A percentile compares a stretch with the other conserved stretches of the same genome.
Evolutionary conservation across 2,888 invertebrate genomes (phyloP).

Genomic region (Erpobdella octoculata): DNA sequence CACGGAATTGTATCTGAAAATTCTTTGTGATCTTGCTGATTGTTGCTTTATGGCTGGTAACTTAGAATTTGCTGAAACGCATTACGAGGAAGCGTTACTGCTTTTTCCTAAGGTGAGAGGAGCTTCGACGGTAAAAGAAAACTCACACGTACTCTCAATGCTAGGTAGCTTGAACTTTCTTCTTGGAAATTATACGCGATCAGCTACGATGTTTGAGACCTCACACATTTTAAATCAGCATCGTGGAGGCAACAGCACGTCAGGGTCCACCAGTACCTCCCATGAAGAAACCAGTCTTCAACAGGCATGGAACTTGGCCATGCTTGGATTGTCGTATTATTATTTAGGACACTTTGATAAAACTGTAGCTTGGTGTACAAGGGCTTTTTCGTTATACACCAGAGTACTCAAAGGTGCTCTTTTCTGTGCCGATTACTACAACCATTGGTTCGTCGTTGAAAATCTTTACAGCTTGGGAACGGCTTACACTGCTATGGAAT

Average conservation of each 20-base stretch:
- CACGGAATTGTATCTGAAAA: constrained; percentile 34
- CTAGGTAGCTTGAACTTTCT: constrained; percentile 49
- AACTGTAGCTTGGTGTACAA: constrained; percentile 48
- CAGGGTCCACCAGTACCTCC: constrained; percentile 4
- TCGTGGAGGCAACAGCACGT: constrained; percentile 38
- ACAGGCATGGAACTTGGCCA: constrained; percentile 45
- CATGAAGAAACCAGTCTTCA: constrained; percentile 41
- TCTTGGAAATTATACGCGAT: constrained; percentile 47
- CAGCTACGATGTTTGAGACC: constrained; percentile 48
- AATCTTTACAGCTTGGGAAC: constrained; percentile 48
- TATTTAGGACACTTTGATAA: constrained; percentile 48
- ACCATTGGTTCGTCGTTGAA: constrained; percentile 49
- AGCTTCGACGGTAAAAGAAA: constrained; percentile 43
- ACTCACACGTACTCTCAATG: constrained; percentile 50
- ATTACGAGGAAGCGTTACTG: constrained; percentile 47
- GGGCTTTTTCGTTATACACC: constrained; percentile 47
- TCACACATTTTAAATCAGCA: constrained; percentile 48
- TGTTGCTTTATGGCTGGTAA: constrained; percentile 48
- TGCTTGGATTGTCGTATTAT: constrained; percentile 47
- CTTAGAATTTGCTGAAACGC: constrained; percentile 45
- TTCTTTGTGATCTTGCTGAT: constrained; percentile 46
- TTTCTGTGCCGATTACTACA: constrained; percentile 43
- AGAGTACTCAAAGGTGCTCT: constrained; percentile 45
- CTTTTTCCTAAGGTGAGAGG: constrained; percentile 41
- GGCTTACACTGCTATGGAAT: constrained; percentile 46